Evolutionary conservation across 1,140 invertebrate genomes (phyloP).

Genomic region (Pseudomyrmex flavicornis): DNA sequence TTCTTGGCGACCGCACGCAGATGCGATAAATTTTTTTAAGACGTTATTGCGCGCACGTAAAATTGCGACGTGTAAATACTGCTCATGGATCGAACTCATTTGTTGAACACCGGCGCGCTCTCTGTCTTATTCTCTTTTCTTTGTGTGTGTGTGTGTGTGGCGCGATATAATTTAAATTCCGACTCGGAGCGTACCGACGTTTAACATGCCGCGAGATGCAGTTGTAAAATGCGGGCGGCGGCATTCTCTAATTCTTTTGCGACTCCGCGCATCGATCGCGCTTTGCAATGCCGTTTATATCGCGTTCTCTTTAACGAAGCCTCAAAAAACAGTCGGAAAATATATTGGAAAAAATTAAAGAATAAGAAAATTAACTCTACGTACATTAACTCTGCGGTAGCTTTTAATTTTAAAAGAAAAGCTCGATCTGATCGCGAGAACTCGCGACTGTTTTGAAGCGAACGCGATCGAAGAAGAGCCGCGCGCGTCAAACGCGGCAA

Average conservation of each 20-base stretch:
- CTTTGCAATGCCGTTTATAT: not conserved
- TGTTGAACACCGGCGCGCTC: not conserved
- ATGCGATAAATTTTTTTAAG: constrained; percentile 1
- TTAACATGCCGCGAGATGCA: not conserved
- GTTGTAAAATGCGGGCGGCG: not conserved
- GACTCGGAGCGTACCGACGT: not conserved
- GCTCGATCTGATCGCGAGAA: too few species aligned
- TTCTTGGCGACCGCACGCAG: not conserved
- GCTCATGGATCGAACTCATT: not conserved
- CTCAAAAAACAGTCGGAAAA: not conserved
- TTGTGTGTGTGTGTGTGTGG: not conserved
- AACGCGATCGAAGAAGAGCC: constrained; percentile 3
- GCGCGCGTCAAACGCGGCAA: not conserved
- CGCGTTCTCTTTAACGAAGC: not conserved
- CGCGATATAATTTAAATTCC: constrained; percentile 42
- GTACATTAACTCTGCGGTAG: not conserved
- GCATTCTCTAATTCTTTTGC: constrained; percentile 6
- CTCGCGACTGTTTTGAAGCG: too few species aligned
- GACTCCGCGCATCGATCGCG: not conserved
- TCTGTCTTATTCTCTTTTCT: too few species aligned
- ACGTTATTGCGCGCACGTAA: constrained; percentile 11
- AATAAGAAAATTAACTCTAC: not conserved
- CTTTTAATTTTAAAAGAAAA: too few species aligned
- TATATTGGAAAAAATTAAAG: not conserved
- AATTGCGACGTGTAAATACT: not conserved